phyloP scores from a whole-genome alignment of 2,888 invertebrate genomes.

The Calameuta idolon region DNA sequence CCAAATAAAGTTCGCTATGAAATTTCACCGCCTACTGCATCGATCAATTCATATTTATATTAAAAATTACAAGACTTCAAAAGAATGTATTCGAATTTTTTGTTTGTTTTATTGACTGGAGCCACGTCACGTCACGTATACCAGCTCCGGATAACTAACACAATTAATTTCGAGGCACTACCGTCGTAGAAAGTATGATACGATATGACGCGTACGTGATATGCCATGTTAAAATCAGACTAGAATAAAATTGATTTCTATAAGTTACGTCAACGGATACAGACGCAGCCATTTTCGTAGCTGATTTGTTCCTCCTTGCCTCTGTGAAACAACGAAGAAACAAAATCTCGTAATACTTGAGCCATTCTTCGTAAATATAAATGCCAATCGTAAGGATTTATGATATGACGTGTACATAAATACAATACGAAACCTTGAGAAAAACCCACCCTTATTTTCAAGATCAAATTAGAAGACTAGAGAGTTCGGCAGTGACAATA shows the following conservation, averaged over 20 bases:
- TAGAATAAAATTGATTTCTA: neutral
- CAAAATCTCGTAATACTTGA: neutral
- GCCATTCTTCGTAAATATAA: neutral
- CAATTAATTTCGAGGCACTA: constrained; percentile 2
- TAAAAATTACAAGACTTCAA: neutral
- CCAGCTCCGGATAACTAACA: neutral
- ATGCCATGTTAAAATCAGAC: neutral
- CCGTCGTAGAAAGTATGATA: neutral
- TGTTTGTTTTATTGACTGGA: neutral
- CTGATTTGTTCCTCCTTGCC: neutral
- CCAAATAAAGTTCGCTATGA: neutral
- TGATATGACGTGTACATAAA: neutral
- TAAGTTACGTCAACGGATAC: neutral
- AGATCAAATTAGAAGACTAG: neutral
- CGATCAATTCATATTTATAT: neutral
- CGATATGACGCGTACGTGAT: neutral
- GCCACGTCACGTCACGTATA: neutral
- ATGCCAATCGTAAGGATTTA: neutral
- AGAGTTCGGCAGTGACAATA: neutral
- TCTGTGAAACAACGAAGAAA: neutral
- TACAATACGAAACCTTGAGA: neutral
- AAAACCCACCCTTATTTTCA: neutral
- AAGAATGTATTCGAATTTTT: neutral
- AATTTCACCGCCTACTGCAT: neutral
- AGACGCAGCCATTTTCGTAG: neutral